phyloP scores from a whole-genome alignment of 1,140 invertebrate species.

The Drosophila nigrodunni region DNA sequence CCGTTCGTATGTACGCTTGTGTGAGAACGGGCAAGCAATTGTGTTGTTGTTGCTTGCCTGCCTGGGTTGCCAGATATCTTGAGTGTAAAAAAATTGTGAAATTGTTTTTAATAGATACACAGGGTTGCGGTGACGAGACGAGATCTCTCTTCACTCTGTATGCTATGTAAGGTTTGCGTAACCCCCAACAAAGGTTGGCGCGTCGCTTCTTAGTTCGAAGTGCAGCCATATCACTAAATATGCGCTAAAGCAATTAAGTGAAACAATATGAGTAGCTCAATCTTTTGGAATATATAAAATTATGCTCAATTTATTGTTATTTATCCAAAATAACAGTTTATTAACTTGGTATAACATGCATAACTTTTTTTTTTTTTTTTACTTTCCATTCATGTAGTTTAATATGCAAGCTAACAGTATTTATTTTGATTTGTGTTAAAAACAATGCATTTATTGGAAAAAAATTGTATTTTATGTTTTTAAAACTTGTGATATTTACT shows the following conservation, averaged over 20 bases:
- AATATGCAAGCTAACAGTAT: not conserved
- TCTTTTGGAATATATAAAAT: not conserved
- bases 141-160: conserved; percentile 16
- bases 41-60: conserved; percentile 23
- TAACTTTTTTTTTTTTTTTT: no score
- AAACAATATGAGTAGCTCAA: not conserved
- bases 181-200: conserved; percentile 44
- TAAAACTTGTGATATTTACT: not conserved
- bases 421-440: not conserved
- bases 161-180: conserved; percentile 43
- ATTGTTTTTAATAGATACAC: conserved; percentile 27
- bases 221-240: conserved; percentile 19
- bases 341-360: no score
- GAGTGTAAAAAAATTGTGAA: conserved; percentile 43
- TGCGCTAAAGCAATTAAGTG: not conserved
- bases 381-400: not conserved
- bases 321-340: not conserved
- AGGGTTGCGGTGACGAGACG: conserved; percentile 42
- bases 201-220: conserved; percentile 38
- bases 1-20: conserved; percentile 36
- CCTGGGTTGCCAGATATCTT: conserved; percentile 49
- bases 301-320: not conserved
- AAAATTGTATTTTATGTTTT: not conserved
- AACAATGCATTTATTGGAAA: no score
- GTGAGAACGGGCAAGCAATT: conserved; percentile 13